These are phyloP conservation scores for Oreochromis aureus DNA, from an alignment of 2,113 vertebrate species.

Conservation along the genomic window DNA sequence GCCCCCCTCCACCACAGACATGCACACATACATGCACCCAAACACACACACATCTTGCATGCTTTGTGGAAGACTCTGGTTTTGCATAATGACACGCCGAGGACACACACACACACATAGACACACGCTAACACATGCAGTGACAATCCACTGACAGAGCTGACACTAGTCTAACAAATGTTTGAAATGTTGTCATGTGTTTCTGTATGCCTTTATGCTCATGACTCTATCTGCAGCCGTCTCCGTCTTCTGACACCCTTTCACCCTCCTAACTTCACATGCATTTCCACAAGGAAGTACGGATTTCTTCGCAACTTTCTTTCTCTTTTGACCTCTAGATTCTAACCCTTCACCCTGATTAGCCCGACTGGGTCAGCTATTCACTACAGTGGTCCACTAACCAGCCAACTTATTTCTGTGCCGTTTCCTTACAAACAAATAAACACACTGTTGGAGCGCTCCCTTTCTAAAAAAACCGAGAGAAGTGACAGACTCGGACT, in stretches of 20 bases:
- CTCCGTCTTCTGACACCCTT: neutral
- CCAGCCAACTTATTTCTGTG: neutral
- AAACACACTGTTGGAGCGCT: neutral
- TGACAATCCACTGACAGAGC: slow-evolving; percentile 6
- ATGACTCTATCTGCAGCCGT: neutral
- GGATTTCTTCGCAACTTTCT: neutral
- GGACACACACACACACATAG: neutral
- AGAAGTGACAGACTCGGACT: neutral
- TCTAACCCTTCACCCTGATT: slow-evolving; percentile 41
- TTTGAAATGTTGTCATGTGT: neutral
- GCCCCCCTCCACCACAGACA: slow-evolving; percentile 3
- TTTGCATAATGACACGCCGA: slow-evolving; percentile 25
- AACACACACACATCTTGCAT: neutral
- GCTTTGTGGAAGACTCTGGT: neutral
- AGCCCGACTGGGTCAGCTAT: slow-evolving; percentile 24
- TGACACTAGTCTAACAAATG: neutral
- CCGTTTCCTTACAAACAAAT: neutral
- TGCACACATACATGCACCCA: neutral
- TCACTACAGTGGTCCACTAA: neutral
- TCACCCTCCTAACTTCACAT: neutral
- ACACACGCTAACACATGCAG: neutral
- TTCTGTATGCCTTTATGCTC: neutral
- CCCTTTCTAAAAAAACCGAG: neutral
- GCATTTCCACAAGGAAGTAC: slow-evolving; percentile 5
- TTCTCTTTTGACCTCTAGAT: slow-evolving; percentile 28